Base-by-base conservation (phyloP, 1,140 invertebrate genomes). In the Euglossa dilemma region DNA sequence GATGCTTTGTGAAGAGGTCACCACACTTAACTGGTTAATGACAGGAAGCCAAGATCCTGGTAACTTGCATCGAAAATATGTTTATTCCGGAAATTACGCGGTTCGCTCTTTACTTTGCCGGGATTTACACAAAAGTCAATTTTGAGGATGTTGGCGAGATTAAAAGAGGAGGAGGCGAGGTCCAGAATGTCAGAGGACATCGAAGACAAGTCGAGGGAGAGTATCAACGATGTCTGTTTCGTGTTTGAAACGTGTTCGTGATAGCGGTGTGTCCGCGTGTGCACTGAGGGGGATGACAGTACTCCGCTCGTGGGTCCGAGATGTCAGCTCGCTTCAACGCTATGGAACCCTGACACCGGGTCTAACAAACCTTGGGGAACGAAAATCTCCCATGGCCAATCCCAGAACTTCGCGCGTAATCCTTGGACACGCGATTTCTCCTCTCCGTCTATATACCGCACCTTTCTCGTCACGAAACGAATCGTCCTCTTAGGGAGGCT, bases 321-420 rank as follows among this genome's bases (percentile, higher is more conserved):
- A 91, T 89, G 91, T 92, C 92, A 93, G 87, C 77, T 79, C 90
- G 88, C 90, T 92, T 93, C 92, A 93, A 93, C 83, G 90, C 89
- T 76, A 87, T 83, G 89, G 90, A 80, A 89, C 90, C 80, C 67
- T 93, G 92, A 93, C 92, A 92, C 85, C 86, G 84, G 87, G 85
- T 92, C 90, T 90, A 85, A 89, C 91, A 90, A 90, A 90, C 91
- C 90, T 91, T 75, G 88, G 91, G 90, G 90, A 92, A 91, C 91
- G 88, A 91, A 86, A 86, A 92, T 92, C 89, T 92, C 88, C 89
- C 88, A 91, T 89, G 91, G 85, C 90, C 90, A 92, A 91, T 91
- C 83, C 84, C 74, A 66, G 76, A 54, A 80, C 54, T 84, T 69
- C 47, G 52, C 59, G 56, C 76, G 84, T 77, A 70, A 75, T 77